phyloP scores from a whole-genome alignment of 2,888 invertebrate species.

The Sarcophaga carnaria region DNA sequence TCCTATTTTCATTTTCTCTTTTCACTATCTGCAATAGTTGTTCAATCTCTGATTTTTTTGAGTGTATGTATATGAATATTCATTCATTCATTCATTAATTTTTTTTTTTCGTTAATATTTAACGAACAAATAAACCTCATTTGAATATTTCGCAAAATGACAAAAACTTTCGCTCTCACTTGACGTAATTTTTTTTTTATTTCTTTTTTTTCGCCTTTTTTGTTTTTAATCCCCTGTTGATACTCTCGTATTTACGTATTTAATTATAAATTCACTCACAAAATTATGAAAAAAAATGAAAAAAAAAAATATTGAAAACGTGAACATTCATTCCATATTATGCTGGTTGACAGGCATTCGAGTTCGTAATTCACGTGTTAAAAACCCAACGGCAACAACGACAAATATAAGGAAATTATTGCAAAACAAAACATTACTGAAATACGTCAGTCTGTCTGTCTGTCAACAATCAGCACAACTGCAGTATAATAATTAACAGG shows the following conservation, averaged over 20 bases:
- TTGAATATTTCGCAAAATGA: not conserved
- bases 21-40: too few species aligned
- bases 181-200: not conserved
- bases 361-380: not conserved
- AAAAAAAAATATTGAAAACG: conserved; percentile 8
- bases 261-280: not conserved
- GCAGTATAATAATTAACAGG: not conserved
- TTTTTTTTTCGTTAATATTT: not conserved
- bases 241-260: not conserved
- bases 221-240: not conserved
- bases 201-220: not conserved
- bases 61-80: not conserved
- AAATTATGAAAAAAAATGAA: not conserved
- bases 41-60: not conserved
- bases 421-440: not conserved
- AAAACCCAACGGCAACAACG: too few species aligned
- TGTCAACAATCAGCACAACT: not conserved
- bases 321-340: conserved; percentile 24
- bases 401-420: too few species aligned
- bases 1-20: too few species aligned
- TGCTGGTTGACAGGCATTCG: not conserved
- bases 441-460: not conserved
- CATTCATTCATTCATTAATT: not conserved
- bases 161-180: not conserved
- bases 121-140: not conserved